phyloP scores from a whole-genome alignment of 2,888 invertebrate species.

The Clivina fossor region DNA sequence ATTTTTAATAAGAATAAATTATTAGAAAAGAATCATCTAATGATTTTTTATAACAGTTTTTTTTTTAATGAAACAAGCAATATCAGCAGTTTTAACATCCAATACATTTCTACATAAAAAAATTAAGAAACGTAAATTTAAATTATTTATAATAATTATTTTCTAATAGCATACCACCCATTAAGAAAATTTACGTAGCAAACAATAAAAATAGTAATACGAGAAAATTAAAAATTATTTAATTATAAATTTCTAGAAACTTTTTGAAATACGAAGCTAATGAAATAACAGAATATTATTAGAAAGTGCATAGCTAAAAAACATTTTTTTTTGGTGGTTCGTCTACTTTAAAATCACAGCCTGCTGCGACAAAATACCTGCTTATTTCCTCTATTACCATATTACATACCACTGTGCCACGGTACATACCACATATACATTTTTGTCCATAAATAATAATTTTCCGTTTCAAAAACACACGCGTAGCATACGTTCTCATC shows the following conservation, averaged over 20 bases:
- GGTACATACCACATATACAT: constrained; percentile 1
- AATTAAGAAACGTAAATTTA: no score
- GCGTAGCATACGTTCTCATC: constrained; percentile 19
- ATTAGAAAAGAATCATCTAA: no score
- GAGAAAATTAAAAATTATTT: not conserved
- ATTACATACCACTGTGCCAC: constrained; percentile 14
- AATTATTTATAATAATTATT: no score
- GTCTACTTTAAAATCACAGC: not conserved
- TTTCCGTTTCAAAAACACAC: constrained; percentile 24
- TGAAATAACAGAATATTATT: constrained; percentile 1
- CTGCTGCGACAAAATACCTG: constrained; percentile 7
- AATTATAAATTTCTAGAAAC: no score
- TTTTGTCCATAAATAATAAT: constrained; percentile 23
- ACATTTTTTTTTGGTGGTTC: constrained; percentile 21
- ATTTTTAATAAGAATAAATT: no score
- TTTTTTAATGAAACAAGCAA: no score
- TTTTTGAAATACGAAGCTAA: no score
- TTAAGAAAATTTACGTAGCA: not conserved
- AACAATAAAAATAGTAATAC: not conserved
- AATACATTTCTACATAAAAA: no score
- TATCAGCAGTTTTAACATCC: no score
- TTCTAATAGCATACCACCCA: no score
- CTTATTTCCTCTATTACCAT: constrained; percentile 24
- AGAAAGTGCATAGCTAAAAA: not conserved
- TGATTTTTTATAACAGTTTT: no score